Evolutionary conservation across 2,797 vertebrate species (phyloP).

Genomic region (Clarias platycephalus): DNA sequence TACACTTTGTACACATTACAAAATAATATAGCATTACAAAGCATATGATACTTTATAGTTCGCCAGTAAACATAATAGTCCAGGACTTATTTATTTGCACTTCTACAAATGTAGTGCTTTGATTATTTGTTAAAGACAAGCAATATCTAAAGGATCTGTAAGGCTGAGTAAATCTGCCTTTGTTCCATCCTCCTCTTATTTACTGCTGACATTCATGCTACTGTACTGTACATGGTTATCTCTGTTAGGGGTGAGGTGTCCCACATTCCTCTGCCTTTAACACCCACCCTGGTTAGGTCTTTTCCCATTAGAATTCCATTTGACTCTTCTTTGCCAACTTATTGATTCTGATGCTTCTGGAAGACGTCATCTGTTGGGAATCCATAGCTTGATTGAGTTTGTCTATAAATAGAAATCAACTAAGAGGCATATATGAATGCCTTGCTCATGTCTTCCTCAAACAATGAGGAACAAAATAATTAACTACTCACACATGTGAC

Average conservation of each 20-base stretch:
- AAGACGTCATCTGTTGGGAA: constrained; percentile 38
- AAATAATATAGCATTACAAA: not conserved
- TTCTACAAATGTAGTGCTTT: not conserved
- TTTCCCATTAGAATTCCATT: constrained; percentile 46
- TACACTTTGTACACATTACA: not conserved
- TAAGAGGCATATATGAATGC: constrained; percentile 20
- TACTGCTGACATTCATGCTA: not conserved
- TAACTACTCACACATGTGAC: not conserved
- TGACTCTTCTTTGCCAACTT: constrained; percentile 32
- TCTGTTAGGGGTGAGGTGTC: not conserved
- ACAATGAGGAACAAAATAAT: not conserved
- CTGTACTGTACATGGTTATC: constrained; percentile 45
- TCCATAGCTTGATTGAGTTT: constrained; percentile 34
- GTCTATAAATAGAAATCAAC: constrained; percentile 3
- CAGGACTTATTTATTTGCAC: not conserved
- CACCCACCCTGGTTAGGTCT: constrained; percentile 41
- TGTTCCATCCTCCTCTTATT: not conserved
- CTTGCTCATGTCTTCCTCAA: not conserved
- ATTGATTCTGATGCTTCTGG: constrained; percentile 48
- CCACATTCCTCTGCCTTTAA: constrained; percentile 29
- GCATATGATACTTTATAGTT: not conserved
- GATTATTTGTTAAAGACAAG: not conserved
- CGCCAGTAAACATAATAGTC: not conserved
- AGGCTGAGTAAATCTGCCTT: not conserved
- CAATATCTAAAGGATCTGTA: not conserved